phyloP scores from a whole-genome alignment of 2,797 vertebrate genomes.

The Onychomys torridus region DNA sequence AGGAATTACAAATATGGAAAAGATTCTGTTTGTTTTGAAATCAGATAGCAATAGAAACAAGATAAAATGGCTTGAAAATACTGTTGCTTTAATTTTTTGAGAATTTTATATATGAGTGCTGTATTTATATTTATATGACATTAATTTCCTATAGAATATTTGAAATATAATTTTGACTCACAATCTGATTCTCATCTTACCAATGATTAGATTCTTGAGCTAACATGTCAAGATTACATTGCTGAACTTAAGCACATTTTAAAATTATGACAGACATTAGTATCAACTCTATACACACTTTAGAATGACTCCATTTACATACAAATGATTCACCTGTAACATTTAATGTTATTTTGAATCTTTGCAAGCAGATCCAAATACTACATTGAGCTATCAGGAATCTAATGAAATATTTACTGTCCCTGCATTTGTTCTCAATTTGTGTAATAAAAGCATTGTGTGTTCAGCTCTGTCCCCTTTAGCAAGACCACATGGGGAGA shows the following conservation, averaged over 20 bases:
- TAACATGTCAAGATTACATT: neutral
- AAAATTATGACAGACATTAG: neutral
- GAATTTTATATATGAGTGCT: neutral
- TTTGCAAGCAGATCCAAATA: neutral
- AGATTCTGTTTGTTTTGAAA: neutral
- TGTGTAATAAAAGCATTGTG: neutral
- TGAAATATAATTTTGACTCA: neutral
- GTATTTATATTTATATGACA: neutral
- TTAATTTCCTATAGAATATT: neutral
- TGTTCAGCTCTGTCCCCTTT: neutral
- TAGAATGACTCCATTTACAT: neutral
- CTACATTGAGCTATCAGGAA: neutral
- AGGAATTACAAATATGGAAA: neutral
- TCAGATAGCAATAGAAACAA: neutral
- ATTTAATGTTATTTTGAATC: neutral
- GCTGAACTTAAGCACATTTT: neutral
- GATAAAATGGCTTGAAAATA: neutral
- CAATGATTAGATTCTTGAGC: neutral
- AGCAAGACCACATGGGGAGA: neutral
- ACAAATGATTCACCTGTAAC: neutral
- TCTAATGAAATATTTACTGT: neutral
- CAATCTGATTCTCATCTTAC: neutral
- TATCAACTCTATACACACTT: neutral
- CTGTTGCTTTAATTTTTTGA: neutral
- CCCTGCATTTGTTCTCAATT: neutral